Evolutionary conservation across 2,797 vertebrate species (phyloP).

Genomic region (Squalus acanthias): DNA sequence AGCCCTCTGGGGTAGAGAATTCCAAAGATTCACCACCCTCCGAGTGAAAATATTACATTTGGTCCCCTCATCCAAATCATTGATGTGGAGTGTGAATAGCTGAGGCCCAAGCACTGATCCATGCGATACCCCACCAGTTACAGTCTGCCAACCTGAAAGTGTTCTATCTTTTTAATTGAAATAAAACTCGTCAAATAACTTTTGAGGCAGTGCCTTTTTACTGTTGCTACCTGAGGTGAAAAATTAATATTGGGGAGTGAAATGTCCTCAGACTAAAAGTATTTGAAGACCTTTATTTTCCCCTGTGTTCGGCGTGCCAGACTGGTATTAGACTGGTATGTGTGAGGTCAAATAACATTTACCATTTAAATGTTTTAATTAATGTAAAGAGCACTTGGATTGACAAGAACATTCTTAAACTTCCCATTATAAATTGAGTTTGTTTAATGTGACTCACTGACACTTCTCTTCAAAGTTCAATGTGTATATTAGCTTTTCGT

Average conservation of each 20-base stretch:
- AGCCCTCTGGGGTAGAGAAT: no score
- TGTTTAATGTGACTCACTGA: neutral
- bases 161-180: neutral
- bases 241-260: neutral
- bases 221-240: neutral
- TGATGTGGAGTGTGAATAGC: no score
- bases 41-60: no score
- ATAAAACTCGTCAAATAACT: neutral
- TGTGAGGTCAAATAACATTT: neutral
- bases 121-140: no score
- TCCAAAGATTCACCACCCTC: no score
- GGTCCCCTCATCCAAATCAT: no score
- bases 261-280: neutral
- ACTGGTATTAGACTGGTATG: neutral
- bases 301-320: neutral
- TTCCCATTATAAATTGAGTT: neutral
- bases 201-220: neutral
- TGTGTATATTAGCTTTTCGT: neutral
- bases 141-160: neutral
- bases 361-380: neutral
- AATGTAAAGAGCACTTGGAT: neutral
- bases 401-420: neutral
- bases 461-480: neutral
- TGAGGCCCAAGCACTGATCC: no score
- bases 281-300: neutral